Conservation (phyloP, 35 echinoderm and acorn worm species). For the Lytechinus pictus region DNA sequence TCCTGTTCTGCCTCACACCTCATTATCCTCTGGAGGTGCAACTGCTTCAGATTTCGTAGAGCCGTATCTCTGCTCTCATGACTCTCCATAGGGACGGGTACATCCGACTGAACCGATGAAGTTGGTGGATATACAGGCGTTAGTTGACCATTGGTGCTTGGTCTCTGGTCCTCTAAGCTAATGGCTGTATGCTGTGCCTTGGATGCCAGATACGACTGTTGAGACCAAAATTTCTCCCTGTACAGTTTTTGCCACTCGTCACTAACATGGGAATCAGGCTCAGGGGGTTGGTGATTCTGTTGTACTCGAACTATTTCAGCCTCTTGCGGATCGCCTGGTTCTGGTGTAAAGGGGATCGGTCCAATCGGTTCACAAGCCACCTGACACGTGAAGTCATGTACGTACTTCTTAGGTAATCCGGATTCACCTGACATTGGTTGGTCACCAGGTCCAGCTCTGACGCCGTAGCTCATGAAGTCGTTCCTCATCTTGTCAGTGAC, state of each 20-base stretch:
- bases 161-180: background rate
- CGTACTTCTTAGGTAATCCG: slow-evolving; percentile 23
- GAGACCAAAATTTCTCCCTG: background rate
- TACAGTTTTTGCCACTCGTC: background rate
- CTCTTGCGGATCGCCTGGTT: background rate
- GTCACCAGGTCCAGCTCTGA: background rate
- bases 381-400: background rate
- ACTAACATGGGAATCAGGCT: background rate
- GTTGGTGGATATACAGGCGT: background rate
- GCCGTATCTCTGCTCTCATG: background rate
- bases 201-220: background rate
- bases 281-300: background rate
- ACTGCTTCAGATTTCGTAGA: slow-evolving; percentile 19
- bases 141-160: background rate
- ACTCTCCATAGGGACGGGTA: background rate
- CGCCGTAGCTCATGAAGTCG: background rate
- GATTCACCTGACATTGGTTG: slow-evolving; percentile 43
- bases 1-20: background rate
- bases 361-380: background rate
- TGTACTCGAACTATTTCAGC: background rate
- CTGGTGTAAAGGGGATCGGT: background rate
- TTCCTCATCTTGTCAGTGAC: slow-evolving; percentile 34
- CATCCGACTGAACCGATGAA: background rate
- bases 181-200: background rate
- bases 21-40: background rate